Conservation (phyloP, 2,113 vertebrate species). For the Andinoacara biseriatus region DNA sequence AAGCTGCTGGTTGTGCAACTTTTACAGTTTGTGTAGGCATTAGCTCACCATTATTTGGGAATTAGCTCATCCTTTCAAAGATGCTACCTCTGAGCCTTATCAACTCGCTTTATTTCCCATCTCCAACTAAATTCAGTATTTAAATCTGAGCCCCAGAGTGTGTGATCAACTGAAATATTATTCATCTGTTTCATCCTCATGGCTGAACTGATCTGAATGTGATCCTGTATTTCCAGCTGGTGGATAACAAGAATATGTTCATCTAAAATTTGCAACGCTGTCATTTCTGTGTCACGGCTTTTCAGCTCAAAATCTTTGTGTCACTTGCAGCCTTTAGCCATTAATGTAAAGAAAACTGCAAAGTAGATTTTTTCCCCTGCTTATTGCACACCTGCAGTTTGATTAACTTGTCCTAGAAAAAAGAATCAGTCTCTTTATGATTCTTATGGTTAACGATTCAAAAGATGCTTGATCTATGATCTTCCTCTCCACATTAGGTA, state of each 20-base stretch:
- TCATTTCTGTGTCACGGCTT: not conserved
- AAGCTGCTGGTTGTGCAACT: not conserved
- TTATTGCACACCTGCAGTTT: not conserved
- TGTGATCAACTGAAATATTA: not conserved
- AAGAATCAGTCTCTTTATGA: no score
- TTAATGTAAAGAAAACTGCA: not conserved
- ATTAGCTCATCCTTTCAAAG: not conserved
- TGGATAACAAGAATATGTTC: not conserved
- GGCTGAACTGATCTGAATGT: fast-evolving
- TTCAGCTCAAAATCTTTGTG: not conserved
- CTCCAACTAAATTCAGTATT: not conserved
- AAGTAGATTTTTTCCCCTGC: not conserved
- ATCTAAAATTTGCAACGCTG: fast-evolving
- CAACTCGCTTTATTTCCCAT: not conserved
- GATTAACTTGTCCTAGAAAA: no score
- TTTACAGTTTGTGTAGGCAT: not conserved
- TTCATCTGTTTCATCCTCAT: not conserved
- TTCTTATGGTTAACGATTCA: not conserved
- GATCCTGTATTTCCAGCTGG: not conserved
- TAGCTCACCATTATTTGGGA: not conserved
- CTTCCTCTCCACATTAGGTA: fast-evolving
- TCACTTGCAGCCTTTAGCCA: not conserved
- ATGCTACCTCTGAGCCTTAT: not conserved
- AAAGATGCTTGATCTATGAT: not conserved
- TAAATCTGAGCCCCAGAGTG: not conserved